Conservation (phyloP, 1,140 invertebrate genomes). For the Drosophila sucinea region DNA sequence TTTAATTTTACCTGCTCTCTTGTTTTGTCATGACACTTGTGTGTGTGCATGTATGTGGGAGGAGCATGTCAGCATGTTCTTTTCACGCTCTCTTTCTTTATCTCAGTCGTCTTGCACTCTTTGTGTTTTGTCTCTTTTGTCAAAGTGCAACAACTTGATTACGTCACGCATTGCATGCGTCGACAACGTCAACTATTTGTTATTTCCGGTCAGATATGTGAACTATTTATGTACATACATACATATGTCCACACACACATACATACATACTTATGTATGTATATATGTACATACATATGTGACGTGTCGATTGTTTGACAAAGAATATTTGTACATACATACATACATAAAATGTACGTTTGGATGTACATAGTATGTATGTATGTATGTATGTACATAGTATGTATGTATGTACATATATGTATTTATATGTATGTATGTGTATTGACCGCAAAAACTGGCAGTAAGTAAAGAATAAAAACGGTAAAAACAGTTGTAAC, state of each 20-base stretch:
- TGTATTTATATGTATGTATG: slow-evolving; percentile 21
- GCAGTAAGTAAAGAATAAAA: slow-evolving; percentile 30
- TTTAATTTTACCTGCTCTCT: slow-evolving; percentile 4
- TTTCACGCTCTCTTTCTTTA: not conserved
- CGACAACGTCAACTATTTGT: slow-evolving; percentile 60
- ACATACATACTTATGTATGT: slow-evolving; percentile 12
- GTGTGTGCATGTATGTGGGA: slow-evolving; percentile 3
- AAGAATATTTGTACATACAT: slow-evolving; percentile 16
- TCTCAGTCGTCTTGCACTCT: not conserved
- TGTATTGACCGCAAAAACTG: slow-evolving; percentile 49
- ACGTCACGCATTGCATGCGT: slow-evolving; percentile 53
- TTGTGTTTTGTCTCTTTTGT: slow-evolving; percentile 4
- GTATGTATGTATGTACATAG: not conserved
- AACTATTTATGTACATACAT: slow-evolving; percentile 18
- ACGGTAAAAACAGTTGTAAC: slow-evolving; percentile 78
- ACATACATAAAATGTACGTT: slow-evolving; percentile 14
- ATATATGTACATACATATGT: slow-evolving; percentile 8
- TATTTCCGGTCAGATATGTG: slow-evolving; percentile 70
- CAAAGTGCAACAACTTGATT: slow-evolving; percentile 49
- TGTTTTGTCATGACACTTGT: not conserved
- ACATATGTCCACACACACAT: slow-evolving; percentile 5
- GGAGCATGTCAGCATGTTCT: slow-evolving; percentile 5
- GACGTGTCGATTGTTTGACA: too few species aligned
- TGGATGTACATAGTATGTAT: slow-evolving; percentile 16
- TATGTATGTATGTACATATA: slow-evolving; percentile 20